Conservation (phyloP, 2,888 invertebrate genomes). For the Chrysolina haemoptera region DNA sequence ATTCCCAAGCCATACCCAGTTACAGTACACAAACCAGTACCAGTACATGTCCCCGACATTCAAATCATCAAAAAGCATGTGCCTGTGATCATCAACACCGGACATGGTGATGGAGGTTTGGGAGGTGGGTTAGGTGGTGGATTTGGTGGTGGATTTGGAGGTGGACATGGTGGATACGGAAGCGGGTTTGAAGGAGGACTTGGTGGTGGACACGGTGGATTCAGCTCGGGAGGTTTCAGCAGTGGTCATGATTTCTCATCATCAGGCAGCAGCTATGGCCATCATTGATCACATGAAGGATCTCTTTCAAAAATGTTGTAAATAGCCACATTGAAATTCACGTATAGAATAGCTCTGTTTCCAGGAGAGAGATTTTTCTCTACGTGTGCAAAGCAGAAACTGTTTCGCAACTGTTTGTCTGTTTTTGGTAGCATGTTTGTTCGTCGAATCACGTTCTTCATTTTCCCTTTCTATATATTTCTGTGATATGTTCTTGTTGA, state of each 20-base stretch:
- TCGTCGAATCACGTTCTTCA: conserved; percentile 29
- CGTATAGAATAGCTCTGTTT: conserved; percentile 48
- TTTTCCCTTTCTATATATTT: conserved; percentile 27
- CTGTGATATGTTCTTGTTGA: conserved; percentile 38
- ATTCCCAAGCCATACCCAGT: conserved; percentile 63
- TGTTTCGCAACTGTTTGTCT: conserved; percentile 45
- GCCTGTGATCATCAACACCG: conserved; percentile 64
- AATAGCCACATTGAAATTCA: conserved; percentile 7
- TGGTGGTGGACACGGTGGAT: conserved; percentile 49
- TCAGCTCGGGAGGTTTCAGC: conserved; percentile 49
- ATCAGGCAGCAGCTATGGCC: conserved; percentile 49
- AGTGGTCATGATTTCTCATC: conserved; percentile 50
- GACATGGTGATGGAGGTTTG: conserved; percentile 52
- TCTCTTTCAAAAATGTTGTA: neutral
- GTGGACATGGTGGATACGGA: conserved; percentile 33
- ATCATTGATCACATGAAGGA: conserved; percentile 45
- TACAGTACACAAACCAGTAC: conserved; percentile 69
- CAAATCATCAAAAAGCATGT: conserved; percentile 73
- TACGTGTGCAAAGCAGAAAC: conserved; percentile 30
- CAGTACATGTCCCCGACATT: conserved; percentile 70
- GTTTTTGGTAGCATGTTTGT: conserved; percentile 44
- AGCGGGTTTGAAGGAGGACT: conserved; percentile 41
- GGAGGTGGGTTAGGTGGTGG: conserved; percentile 52
- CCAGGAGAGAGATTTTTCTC: conserved; percentile 28
- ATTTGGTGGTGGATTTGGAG: conserved; percentile 40